These are phyloP conservation scores for Proales similis DNA, from an alignment of 1,140 invertebrate species.

Conservation along the genomic window DNA sequence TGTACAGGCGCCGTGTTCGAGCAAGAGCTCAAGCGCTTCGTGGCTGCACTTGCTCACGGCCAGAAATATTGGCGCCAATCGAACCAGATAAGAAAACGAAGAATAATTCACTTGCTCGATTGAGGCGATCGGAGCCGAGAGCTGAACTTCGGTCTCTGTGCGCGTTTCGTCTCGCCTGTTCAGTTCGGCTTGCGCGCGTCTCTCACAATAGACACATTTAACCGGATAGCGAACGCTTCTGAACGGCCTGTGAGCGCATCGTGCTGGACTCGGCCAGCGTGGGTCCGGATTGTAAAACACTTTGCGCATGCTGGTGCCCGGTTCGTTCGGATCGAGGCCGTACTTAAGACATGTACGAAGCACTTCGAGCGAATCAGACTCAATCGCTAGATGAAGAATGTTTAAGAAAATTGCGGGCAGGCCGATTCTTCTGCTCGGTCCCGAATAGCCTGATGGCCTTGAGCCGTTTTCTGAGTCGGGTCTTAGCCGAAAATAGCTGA, in stretches of 20 bases:
- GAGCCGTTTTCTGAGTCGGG: no score
- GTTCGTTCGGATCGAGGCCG: conserved; percentile 23
- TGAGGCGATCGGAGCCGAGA: background rate
- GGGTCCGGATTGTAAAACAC: background rate
- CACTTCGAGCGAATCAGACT: conserved; percentile 10
- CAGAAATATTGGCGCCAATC: conserved; percentile 25
- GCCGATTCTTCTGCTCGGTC: background rate
- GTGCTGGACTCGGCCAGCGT: no score
- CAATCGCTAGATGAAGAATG: conserved; percentile 19
- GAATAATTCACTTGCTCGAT: background rate
- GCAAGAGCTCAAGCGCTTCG: background rate
- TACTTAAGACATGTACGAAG: conserved; percentile 35
- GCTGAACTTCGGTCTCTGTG: background rate
- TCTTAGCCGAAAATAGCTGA: conserved; percentile 22
- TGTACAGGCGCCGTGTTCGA: conserved; percentile 5
- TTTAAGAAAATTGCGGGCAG: conserved; percentile 26
- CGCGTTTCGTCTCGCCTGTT: background rate
- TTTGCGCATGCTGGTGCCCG: background rate
- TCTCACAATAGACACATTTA: conserved; percentile 11
- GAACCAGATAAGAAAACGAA: background rate
- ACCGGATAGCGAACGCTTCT: background rate
- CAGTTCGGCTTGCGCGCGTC: background rate
- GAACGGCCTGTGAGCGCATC: no score
- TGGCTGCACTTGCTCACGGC: conserved; percentile 11
- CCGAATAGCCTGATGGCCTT: background rate